These are phyloP conservation scores for Rotaria sp. DNA, from an alignment of 2,888 invertebrate species.

Conservation along the genomic window DNA sequence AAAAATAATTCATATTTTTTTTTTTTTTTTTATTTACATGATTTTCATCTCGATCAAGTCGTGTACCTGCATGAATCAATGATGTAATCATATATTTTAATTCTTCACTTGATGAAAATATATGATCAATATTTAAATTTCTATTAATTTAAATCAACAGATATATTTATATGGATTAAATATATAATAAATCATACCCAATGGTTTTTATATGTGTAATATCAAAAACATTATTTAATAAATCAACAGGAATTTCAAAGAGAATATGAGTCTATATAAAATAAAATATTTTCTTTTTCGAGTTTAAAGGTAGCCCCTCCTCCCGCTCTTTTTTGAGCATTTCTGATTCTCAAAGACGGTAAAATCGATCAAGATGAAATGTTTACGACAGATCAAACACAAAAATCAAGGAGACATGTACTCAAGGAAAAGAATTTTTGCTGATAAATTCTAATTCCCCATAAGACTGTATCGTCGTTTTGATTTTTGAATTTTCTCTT, in stretches of 20 bases:
- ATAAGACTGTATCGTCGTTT: too few relatives aligned
- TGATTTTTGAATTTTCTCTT: too few relatives aligned
- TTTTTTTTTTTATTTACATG: neutral
- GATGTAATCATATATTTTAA: neutral
- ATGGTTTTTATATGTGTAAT: neutral
- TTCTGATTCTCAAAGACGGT: too few relatives aligned
- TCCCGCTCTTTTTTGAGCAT: too few relatives aligned
- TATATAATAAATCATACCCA: neutral
- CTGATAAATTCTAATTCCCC: too few relatives aligned
- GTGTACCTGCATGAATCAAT: neutral
- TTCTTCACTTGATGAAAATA: neutral
- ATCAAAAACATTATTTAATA: slow-evolving; percentile 1
- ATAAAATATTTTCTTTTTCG: too few relatives aligned
- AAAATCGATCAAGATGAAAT: too few relatives aligned
- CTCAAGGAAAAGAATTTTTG: too few relatives aligned
- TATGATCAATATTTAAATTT: neutral
- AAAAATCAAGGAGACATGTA: too few relatives aligned
- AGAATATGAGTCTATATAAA: slow-evolving; percentile 9
- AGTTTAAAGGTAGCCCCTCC: too few relatives aligned
- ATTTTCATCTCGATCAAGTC: slow-evolving; percentile 23
- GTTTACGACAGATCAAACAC: too few relatives aligned
- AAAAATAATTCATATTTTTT: neutral
- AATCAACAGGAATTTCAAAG: neutral
- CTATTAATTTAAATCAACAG: neutral
- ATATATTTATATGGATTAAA: neutral